Evolutionary conservation across 1,140 invertebrate genomes (phyloP).

Genomic region (Rhyzopertha dominica): DNA sequence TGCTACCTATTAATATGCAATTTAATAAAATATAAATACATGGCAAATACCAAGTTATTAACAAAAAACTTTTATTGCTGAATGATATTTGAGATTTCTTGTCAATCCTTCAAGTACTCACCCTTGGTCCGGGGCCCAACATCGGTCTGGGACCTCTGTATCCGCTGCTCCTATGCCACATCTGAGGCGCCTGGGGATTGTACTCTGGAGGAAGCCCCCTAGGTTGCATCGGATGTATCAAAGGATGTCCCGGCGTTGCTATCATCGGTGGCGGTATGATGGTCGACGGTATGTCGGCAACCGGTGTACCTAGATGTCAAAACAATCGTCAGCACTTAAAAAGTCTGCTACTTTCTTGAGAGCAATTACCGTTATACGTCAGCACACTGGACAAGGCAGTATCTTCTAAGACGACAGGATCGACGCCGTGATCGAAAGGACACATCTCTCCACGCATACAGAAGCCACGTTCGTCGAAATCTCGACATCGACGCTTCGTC

Average conservation of each 20-base stretch:
- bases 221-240: constrained; percentile 18
- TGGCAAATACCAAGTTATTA: background rate
- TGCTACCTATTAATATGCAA: background rate
- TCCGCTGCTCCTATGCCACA: constrained; percentile 51
- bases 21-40: constrained; percentile 8
- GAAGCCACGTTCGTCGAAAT: constrained; percentile 73
- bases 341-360: too few relatives aligned
- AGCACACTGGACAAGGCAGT: constrained; percentile 56
- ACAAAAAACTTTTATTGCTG: too few relatives aligned
- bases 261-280: constrained; percentile 38
- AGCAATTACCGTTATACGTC: constrained; percentile 51
- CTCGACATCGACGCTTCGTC: constrained; percentile 60
- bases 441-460: constrained; percentile 94
- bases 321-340: too few relatives aligned
- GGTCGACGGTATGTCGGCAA: constrained; percentile 38
- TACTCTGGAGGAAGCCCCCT: constrained; percentile 54
- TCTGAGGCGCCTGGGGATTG: constrained; percentile 82
- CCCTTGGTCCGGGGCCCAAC: constrained; percentile 26
- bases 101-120: too few relatives aligned
- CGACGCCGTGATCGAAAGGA: constrained; percentile 90
- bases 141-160: constrained; percentile 39
- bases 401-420: constrained; percentile 91
- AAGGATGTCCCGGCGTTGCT: constrained; percentile 34
- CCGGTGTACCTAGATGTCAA: too few relatives aligned
- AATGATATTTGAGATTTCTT: too few relatives aligned